Evolutionary conservation across 1,140 invertebrate species (phyloP), one percentile per base, ranked within the genome.

Genomic region (Bombus fervidus): DNA sequence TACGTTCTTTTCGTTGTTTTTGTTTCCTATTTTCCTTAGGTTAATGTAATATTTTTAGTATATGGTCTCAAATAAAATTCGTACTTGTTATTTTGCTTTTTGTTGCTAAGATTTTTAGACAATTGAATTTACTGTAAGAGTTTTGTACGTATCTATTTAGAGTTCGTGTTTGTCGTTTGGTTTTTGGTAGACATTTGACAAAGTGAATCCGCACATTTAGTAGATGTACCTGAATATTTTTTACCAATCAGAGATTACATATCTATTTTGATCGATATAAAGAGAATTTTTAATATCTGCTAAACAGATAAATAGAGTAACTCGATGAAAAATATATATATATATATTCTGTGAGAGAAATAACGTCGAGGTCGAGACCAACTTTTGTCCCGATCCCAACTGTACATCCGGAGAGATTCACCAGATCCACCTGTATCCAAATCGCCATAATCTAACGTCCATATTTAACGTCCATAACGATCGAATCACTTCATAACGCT

Each of bases 361-460:
- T 34, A 57, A 74, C 83, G 89, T 90, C 83, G 86, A 79, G 86
- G 71, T 90, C 82, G 47, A 80, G 81, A 53, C 2, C 47, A 43
- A 34, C 37, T 76, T 79, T 28, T 28, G 22, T 86, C 73, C 81
- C 73, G 28, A 41, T 78, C 34, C 47, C 72, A 53, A 22, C 8
- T 28, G 22, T 78, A 31, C n/a, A 53, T 85, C 78, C 79, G 39
- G 62, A 66, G 13, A n/a, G 39, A 57, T 80, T 68, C 86, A 82
- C 62, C 62, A 34, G 34, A 91, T 79, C 68, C 66, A 74, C 43
- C 39, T 87, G 69, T 72, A 31, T 86, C 64, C 66, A 86, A 71
- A 84, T 83, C n/a, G 80, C 85, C 84, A 85, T 73, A 74, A 77
- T 85, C 86, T 62, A 91, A 85, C 81, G 79, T 91, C 81, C 89